A percentile compares a stretch with the other conserved stretches of the same genome.
Evolutionary conservation across 2,888 invertebrate species (phyloP).

Genomic region (Scrobipalpa atriplicella): DNA sequence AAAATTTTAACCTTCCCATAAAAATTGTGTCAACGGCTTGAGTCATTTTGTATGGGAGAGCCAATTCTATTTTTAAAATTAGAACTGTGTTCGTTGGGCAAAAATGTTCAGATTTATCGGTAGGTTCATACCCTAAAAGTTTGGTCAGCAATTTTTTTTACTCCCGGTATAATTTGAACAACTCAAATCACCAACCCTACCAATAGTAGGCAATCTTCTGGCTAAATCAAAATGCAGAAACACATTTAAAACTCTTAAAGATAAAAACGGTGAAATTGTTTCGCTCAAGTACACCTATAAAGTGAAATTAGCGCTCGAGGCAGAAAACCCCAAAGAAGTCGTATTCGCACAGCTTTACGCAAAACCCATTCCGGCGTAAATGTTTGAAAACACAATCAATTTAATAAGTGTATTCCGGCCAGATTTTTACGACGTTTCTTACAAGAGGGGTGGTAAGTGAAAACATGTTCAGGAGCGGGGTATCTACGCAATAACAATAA

Average conservation of each 20-base stretch:
- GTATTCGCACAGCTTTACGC: constrained; percentile 20
- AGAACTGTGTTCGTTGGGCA: too few species aligned
- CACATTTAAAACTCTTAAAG: neutral
- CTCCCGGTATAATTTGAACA: too few species aligned
- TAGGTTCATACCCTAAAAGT: too few species aligned
- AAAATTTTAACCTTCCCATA: too few species aligned
- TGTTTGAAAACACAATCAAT: constrained; percentile 64
- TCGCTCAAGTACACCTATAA: constrained; percentile 9
- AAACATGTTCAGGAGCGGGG: constrained; percentile 77
- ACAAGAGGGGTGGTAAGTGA: constrained; percentile 79
- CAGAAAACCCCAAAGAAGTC: constrained; percentile 19
- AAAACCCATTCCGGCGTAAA: constrained; percentile 25
- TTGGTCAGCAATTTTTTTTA: too few species aligned
- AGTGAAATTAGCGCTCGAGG: constrained; percentile 11
- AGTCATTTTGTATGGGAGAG: too few species aligned
- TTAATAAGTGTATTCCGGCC: constrained; percentile 69
- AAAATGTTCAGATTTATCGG: too few species aligned
- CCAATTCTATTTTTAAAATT: too few species aligned
- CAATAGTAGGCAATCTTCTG: neutral
- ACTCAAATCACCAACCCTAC: too few species aligned
- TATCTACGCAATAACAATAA: constrained; percentile 80
- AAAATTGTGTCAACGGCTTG: too few species aligned
- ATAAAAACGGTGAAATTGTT: constrained; percentile 12
- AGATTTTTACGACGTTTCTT: constrained; percentile 73
- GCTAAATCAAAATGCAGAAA: neutral